phyloP scores from a whole-genome alignment of 2,113 vertebrate genomes.

The Catharus minimus region DNA sequence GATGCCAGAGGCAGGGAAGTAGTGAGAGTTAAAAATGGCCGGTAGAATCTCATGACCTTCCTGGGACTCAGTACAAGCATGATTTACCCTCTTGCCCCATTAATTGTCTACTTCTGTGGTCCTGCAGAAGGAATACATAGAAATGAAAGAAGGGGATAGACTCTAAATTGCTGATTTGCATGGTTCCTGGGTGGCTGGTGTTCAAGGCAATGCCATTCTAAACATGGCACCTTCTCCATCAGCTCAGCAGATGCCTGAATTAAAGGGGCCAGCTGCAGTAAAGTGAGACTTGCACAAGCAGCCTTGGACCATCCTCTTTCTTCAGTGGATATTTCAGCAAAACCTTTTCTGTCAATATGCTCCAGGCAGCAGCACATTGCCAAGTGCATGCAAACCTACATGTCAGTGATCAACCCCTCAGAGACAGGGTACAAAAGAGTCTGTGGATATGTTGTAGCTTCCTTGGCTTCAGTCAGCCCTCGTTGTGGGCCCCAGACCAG shows the following conservation, averaged over 20 bases:
- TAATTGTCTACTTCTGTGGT: background rate
- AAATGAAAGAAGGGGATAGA: background rate
- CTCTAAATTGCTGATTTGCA: background rate
- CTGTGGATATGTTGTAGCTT: rapidly evolving
- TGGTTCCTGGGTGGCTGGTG: background rate
- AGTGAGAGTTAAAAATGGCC: background rate
- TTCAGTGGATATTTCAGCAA: background rate
- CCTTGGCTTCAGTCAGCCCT: background rate
- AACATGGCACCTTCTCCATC: background rate
- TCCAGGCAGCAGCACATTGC: background rate
- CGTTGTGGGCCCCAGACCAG: background rate
- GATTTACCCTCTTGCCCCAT: background rate
- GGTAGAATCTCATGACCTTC: rapidly evolving
- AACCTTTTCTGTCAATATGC: background rate
- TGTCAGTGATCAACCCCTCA: background rate
- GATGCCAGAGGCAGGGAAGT: background rate
- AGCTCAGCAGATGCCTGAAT: background rate
- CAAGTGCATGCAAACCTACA: background rate
- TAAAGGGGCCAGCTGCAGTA: background rate
- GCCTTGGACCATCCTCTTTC: background rate
- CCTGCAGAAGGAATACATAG: background rate
- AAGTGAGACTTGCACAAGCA: background rate
- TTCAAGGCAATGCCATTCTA: rapidly evolving
- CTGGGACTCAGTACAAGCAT: background rate
- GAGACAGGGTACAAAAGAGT: background rate